Base-by-base conservation (phyloP, 2,797 vertebrate species). In the Micromesistius poutassou region DNA sequence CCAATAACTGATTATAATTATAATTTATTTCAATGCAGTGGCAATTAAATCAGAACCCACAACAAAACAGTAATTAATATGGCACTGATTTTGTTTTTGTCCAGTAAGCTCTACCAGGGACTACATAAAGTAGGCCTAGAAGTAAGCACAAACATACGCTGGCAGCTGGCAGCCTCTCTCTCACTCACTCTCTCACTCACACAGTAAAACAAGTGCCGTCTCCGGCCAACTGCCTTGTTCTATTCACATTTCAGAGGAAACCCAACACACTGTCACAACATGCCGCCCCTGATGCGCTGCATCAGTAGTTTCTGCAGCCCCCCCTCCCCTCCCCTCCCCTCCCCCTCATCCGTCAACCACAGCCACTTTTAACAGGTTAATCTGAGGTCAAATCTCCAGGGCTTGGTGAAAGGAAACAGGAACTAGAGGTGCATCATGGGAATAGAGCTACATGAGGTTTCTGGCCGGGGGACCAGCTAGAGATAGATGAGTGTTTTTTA, bases 351-450 rank as follows among this genome's bases (percentile, higher is more conserved):
- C 78, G 80, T 83, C 88, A 74, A 77, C 22, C 76, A 12, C 77
- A 73, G 81, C 73, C 10, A 79, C 85, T 85, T 91, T 84, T 88
- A 90, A 91, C 19, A 19, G 62, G 80, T 72, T 81, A 82, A 81
- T 86, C 87, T 68, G 62, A 80, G 85, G 87, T 91, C 87, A 83
- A 79, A 80, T 80, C 80, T 74, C 25, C 62, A 4, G 7, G 25
- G 25, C 7, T 42, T 84, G 83, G 40, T 77, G 73, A 13, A 6
- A 55, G 72, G 76, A 73, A 81, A 14, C 9, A 31, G 68, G 6
- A 46, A n/a, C 22, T 62, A 78, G 75, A 76, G 35, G 50, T 68
- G n/a, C 25, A 30, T 28, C 62, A 68, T 28, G 62, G n/a, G 55
- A n/a, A 62, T 12, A 28, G 5, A 8, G 10, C 9, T 7, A 25